These are phyloP conservation scores for Grantiella picta DNA, from an alignment of 2,113 vertebrate species.

Conservation along the genomic window DNA sequence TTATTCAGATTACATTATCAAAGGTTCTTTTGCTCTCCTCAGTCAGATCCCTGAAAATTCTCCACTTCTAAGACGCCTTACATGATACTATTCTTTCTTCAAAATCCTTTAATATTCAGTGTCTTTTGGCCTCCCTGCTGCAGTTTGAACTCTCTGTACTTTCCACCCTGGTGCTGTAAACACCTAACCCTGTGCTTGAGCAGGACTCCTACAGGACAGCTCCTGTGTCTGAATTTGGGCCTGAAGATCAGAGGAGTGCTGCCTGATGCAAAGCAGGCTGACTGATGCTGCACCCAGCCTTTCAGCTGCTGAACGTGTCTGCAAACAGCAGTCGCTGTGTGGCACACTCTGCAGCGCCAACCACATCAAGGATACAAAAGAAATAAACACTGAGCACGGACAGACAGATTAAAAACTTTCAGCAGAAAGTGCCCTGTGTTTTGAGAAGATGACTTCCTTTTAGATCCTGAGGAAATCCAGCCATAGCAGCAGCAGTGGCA, in stretches of 20 bases:
- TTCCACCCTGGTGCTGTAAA: neutral
- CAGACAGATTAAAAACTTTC: neutral
- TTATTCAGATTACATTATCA: slow-evolving; percentile 36
- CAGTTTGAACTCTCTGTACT: neutral
- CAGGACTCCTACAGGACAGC: neutral
- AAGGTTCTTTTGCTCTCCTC: neutral
- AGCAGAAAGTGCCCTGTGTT: neutral
- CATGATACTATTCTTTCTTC: neutral
- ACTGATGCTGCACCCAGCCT: neutral
- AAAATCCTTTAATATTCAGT: neutral
- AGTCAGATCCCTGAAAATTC: slow-evolving; percentile 6
- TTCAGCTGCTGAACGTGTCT: neutral
- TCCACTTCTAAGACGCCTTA: neutral
- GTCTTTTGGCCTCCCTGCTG: neutral
- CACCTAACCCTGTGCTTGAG: neutral
- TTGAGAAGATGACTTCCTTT: neutral
- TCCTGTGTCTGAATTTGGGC: neutral
- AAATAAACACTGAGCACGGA: neutral
- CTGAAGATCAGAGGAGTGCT: neutral
- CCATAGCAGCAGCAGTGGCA: neutral
- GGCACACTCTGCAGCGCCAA: neutral
- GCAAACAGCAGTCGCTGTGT: neutral
- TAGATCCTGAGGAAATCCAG: neutral
- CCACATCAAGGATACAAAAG: neutral
- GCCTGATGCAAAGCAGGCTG: neutral